Conservation (phyloP, 2,888 invertebrate species). For the Catocala fraxini region DNA sequence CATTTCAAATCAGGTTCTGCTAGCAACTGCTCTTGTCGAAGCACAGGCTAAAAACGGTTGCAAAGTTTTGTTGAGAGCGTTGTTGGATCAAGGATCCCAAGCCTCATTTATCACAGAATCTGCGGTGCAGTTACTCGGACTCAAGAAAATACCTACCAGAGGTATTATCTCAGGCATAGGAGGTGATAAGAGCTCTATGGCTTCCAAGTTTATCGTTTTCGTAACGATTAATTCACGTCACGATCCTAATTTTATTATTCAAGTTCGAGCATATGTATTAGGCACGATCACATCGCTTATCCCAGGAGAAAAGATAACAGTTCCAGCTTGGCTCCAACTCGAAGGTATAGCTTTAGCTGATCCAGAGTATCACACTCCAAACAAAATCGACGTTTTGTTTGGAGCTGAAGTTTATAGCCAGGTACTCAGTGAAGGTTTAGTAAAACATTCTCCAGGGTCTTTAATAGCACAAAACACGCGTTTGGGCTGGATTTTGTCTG, state of each 20-base stretch:
- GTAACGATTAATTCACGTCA: slow-evolving; percentile 15
- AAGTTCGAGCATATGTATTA: not conserved
- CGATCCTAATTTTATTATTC: slow-evolving; percentile 8
- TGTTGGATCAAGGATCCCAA: slow-evolving; percentile 20
- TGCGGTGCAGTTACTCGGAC: slow-evolving; percentile 9
- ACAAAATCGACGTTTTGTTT: not conserved
- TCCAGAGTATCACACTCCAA: slow-evolving; percentile 14
- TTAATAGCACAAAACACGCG: slow-evolving; percentile 33
- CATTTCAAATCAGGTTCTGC: no score
- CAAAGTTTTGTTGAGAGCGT: slow-evolving; percentile 1
- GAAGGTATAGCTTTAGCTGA: slow-evolving; percentile 9
- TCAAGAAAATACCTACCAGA: slow-evolving; percentile 7
- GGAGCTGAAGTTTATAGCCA: slow-evolving; percentile 9
- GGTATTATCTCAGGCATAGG: slow-evolving; percentile 13
- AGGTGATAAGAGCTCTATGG: slow-evolving; percentile 5
- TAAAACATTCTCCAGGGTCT: slow-evolving; percentile 18
- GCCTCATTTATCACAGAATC: slow-evolving; percentile 10
- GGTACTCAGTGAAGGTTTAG: slow-evolving; percentile 22
- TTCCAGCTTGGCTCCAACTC: slow-evolving; percentile 1
- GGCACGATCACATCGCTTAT: slow-evolving; percentile 7
- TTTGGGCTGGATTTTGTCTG: slow-evolving; percentile 43
- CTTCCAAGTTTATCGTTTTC: slow-evolving; percentile 12
- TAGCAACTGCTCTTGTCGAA: not conserved
- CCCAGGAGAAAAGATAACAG: not conserved
- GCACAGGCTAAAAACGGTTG: slow-evolving; percentile 7